A percentile compares a stretch with the other conserved stretches of the same genome.
Conservation (phyloP, 2,113 vertebrate species). For the Ivindomyrus marchei region DNA sequence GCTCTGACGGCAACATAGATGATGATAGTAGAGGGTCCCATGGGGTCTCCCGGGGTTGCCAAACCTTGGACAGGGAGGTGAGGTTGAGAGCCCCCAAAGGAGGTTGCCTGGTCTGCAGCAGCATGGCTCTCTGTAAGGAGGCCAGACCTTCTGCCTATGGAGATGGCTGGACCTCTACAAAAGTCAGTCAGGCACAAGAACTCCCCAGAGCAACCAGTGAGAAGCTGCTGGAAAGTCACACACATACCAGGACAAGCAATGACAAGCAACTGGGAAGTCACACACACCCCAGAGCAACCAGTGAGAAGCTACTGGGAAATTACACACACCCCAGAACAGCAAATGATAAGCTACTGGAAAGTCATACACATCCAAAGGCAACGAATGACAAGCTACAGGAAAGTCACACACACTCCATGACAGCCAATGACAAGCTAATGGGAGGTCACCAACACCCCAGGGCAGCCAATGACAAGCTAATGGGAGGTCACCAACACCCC, state of each 20-base stretch:
- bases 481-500: background rate
- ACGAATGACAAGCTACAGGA: conserved; percentile 73
- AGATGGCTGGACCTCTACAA: conserved; percentile 95
- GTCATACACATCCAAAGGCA: background rate
- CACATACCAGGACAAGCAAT: conserved; percentile 62
- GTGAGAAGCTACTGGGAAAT: conserved; percentile 73
- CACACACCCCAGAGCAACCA: conserved; percentile 23
- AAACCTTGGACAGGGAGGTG: conserved; percentile 89
- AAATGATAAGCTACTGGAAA: conserved; percentile 70
- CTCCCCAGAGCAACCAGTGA: conserved; percentile 64
- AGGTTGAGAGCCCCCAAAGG: conserved; percentile 85
- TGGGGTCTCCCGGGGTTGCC: conserved; percentile 70
- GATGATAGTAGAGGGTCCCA: conserved; percentile 46
- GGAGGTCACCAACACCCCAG: background rate
- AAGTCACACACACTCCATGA: conserved; percentile 22
- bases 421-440: background rate
- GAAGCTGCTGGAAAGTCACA: conserved; percentile 74
- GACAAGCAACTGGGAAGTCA: conserved; percentile 71
- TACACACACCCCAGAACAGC: background rate
- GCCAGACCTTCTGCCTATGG: conserved; percentile 81
- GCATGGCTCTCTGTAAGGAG: conserved; percentile 78
- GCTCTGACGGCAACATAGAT: conserved; percentile 90
- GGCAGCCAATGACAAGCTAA: background rate
- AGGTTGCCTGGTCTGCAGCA: conserved; percentile 87
- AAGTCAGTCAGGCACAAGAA: conserved; percentile 89